phyloP scores from a whole-genome alignment of 2,797 vertebrate species.

The Toxotes lorentzi region DNA sequence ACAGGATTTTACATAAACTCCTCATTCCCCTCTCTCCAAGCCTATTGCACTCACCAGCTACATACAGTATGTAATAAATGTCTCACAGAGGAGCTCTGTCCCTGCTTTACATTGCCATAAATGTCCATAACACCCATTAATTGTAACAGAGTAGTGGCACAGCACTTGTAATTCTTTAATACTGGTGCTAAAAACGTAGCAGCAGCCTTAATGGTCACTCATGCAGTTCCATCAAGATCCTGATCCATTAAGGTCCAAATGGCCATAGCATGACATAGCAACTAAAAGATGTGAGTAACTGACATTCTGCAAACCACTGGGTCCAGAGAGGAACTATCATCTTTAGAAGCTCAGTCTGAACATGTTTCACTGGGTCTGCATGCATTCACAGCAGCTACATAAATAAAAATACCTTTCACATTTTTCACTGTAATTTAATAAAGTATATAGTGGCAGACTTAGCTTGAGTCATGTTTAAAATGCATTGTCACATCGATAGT shows the following conservation, averaged over 20 bases:
- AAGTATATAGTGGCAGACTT: not conserved
- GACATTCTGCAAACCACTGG: not conserved
- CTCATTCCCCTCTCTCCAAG: not conserved
- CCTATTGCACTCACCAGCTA: not conserved
- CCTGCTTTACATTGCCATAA: slow-evolving; percentile 1
- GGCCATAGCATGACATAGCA: not conserved
- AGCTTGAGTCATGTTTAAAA: not conserved
- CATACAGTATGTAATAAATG: not conserved
- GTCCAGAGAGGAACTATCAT: not conserved
- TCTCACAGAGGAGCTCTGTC: slow-evolving; percentile 4
- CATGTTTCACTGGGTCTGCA: not conserved
- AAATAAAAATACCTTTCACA: not conserved
- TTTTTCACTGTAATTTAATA: not conserved
- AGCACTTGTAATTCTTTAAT: slow-evolving; percentile 1
- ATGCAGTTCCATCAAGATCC: slow-evolving; percentile 5
- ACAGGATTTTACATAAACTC: slow-evolving; percentile 7
- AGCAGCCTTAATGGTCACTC: slow-evolving; percentile 13
- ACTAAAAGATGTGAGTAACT: not conserved
- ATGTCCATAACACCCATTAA: slow-evolving; percentile 23
- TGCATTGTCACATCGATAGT: not conserved
- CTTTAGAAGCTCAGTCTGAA: not conserved
- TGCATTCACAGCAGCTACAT: not conserved
- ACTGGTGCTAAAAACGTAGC: not conserved
- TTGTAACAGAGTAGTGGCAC: slow-evolving; percentile 8
- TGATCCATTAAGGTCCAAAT: slow-evolving; percentile 24